Conservation (phyloP, 2,888 invertebrate species). For the Tromatobia lineatoria region DNA sequence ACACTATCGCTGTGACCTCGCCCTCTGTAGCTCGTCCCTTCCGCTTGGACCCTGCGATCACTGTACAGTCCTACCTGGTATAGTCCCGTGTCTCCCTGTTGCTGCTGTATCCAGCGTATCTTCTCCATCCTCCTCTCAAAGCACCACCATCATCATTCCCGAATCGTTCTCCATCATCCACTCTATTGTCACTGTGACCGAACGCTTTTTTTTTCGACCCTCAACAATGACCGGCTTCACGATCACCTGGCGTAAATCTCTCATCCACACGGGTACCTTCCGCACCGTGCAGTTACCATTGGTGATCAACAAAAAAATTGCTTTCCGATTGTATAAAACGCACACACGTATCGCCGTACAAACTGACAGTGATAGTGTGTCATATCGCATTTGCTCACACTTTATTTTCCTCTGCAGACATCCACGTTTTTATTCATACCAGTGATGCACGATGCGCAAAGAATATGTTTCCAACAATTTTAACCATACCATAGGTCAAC, state of each 20-base stretch:
- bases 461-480: not conserved
- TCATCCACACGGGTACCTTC: slow-evolving; percentile 8
- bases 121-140: slow-evolving; percentile 38
- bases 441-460: not conserved
- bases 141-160: slow-evolving; percentile 52
- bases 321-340: slow-evolving; percentile 45
- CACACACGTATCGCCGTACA: slow-evolving; percentile 10
- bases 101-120: slow-evolving; percentile 42
- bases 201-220: slow-evolving; percentile 25
- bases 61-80: slow-evolving; percentile 47
- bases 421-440: not conserved
- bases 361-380: slow-evolving; percentile 24
- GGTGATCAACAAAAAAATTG: slow-evolving; percentile 40
- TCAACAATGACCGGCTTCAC: slow-evolving; percentile 53
- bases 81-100: slow-evolving; percentile 43
- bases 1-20: slow-evolving; percentile 43
- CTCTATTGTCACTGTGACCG: slow-evolving; percentile 43
- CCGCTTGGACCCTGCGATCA: slow-evolving; percentile 38
- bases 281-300: slow-evolving; percentile 15
- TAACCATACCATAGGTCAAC: not conserved
- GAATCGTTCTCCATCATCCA: slow-evolving; percentile 42
- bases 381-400: not conserved
- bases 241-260: slow-evolving; percentile 47
- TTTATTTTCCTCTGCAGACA: not conserved
- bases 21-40: slow-evolving; percentile 24